Evolutionary conservation across 2,888 invertebrate genomes (phyloP), one percentile per base, ranked within the genome.

Genomic region (Nomada fabriciana): DNA sequence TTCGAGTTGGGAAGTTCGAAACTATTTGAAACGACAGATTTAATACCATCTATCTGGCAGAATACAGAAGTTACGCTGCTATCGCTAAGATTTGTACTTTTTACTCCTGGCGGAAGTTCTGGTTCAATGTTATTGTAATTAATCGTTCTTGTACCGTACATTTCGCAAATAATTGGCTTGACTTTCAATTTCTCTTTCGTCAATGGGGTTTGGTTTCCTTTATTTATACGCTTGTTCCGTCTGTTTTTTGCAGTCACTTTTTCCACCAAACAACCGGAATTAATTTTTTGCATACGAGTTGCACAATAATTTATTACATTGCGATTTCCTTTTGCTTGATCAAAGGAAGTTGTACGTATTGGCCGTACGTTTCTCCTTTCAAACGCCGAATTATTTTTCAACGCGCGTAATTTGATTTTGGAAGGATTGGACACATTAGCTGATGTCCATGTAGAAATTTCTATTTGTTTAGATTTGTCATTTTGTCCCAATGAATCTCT

Each of bases 121-220:
- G 29, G 65, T 9, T 65, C 63, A 4, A 76, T 4, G 0, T 55
- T 43, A 68, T 91, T 84, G 69, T 90, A 91, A 80, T 82, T 92
- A 23, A 90, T 64, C 10, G 92, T 91, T 43, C 70, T 89, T 0
- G 84, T 74, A 5, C 90, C 90, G 50, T 90, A 86, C 75, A 90
- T 81, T 9, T 90, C 85, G 57, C 82, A 83, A 20, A 90, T 52
- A 11, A 89, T 88, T 70, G 64, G 71, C 4, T 9, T 57, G 0
- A 71, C 20, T 42, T 47, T 59, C 3, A n/a, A 18, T 20, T 43
- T 42, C 9, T 53, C 13, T 13, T 25, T 25, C 25, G n/a, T 59
- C 15, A n/a, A 29, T 53, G 43, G 69, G 9, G 13, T 23, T 11
- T 11, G 20, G n/a, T 25, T 43, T 50, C 11, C n/a, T 20, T 59